Conservation (phyloP, 2,888 invertebrate species). For the Silvanus unidentatus region DNA sequence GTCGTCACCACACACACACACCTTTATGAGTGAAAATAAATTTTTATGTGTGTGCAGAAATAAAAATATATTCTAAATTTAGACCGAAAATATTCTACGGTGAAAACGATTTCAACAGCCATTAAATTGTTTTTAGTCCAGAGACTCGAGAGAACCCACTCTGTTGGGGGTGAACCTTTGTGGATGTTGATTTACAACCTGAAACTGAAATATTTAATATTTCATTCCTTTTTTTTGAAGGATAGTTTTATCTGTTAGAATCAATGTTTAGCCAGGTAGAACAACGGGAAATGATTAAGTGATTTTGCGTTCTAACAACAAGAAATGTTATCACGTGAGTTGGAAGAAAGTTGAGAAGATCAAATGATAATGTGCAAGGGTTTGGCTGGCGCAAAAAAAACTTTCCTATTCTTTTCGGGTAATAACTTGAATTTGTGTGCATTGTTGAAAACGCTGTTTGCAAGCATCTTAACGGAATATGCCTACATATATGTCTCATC, state of each 20-base stretch:
- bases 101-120: too few species aligned
- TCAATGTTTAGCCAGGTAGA: conserved; percentile 17
- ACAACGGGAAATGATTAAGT: conserved; percentile 14
- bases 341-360: too few species aligned
- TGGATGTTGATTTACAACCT: conserved; percentile 10
- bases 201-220: conserved; percentile 13
- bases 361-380: too few species aligned
- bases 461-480: neutral
- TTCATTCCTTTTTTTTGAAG: conserved; percentile 16
- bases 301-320: conserved; percentile 3
- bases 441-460: too few species aligned
- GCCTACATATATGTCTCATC: conserved; percentile 7
- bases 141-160: conserved; percentile 8
- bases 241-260: conserved; percentile 16
- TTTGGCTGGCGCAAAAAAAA: too few species aligned
- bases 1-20: too few species aligned
- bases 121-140: neutral
- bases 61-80: too few species aligned
- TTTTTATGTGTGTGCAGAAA: too few species aligned
- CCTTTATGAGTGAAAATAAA: too few species aligned
- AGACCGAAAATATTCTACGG: too few species aligned
- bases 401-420: conserved; percentile 7
- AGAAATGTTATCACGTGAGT: neutral
- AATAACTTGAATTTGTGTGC: conserved; percentile 16
- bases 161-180: conserved; percentile 12